A percentile compares a stretch with the other conserved stretches of the same genome.
phyloP scores from a whole-genome alignment of 1,140 invertebrate genomes.

The Drosophila triauraria region DNA sequence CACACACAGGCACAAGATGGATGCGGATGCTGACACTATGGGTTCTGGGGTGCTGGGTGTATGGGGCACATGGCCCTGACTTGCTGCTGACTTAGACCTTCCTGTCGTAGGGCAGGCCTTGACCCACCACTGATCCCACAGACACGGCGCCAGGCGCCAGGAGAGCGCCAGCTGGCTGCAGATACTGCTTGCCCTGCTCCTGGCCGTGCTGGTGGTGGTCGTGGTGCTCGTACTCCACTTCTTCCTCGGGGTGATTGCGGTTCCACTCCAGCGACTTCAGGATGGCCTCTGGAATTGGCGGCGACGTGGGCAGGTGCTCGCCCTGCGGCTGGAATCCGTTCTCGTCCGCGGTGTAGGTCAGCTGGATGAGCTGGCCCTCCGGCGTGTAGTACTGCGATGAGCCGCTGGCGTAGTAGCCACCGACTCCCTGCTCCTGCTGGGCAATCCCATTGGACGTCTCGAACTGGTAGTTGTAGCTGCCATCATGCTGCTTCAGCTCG shows the following conservation, averaged over 20 bases:
- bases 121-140: conserved; percentile 21
- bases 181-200: conserved; percentile 56
- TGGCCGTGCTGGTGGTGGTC: conserved; percentile 39
- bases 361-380: conserved; percentile 85
- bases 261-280: conserved; percentile 86
- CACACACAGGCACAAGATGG: conserved; percentile 48
- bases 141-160: conserved; percentile 39
- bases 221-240: conserved; percentile 52
- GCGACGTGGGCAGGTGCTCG: conserved; percentile 86
- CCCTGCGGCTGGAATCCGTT: conserved; percentile 87
- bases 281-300: conserved; percentile 81
- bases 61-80: conserved; percentile 11
- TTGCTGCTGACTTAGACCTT: conserved; percentile 56
- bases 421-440: conserved; percentile 86
- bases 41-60: conserved; percentile 4
- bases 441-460: conserved; percentile 88
- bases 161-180: conserved; percentile 52
- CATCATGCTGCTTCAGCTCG: conserved; percentile 83
- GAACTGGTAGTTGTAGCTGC: conserved; percentile 86
- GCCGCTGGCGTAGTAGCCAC: conserved; percentile 77
- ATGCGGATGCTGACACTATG: conserved; percentile 33
- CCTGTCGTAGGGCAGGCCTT: conserved; percentile 67
- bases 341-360: conserved; percentile 88
- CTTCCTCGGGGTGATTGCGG: conserved; percentile 84
- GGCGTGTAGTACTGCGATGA: conserved; percentile 73